A percentile compares a stretch with the other conserved stretches of the same genome.
phyloP scores from a whole-genome alignment of 2,888 invertebrate genomes.

The Drosophila kuntzei region DNA sequence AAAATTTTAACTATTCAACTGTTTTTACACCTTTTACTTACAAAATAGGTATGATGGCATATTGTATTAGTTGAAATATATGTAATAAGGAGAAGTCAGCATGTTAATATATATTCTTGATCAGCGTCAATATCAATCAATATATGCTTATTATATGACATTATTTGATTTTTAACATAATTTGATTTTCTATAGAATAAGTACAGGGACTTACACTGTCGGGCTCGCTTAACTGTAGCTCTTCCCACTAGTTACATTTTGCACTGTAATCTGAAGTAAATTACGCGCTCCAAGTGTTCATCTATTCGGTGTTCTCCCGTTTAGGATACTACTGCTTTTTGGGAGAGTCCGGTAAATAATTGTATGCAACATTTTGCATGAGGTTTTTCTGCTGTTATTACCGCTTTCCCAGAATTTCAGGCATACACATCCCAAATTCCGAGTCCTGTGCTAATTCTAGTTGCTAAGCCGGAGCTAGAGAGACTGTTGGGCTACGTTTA shows the following conservation, averaged over 20 bases:
- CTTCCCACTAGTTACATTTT: constrained; percentile 23
- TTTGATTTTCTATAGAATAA: neutral
- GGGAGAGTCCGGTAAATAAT: constrained; percentile 32
- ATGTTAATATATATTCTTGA: too few relatives aligned
- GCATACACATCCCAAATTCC: constrained; percentile 20
- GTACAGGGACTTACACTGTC: neutral
- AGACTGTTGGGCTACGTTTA: constrained; percentile 56
- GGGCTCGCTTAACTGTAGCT: neutral
- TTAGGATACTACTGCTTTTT: neutral
- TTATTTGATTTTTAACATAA: neutral
- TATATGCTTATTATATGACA: too few relatives aligned
- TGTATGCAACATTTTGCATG: constrained; percentile 24
- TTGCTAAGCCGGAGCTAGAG: constrained; percentile 28
- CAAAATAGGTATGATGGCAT: too few relatives aligned
- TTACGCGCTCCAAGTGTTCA: constrained; percentile 62
- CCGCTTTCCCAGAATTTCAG: constrained; percentile 47
- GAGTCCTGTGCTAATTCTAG: constrained; percentile 52
- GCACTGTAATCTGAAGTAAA: constrained; percentile 62
- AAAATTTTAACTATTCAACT: too few relatives aligned
- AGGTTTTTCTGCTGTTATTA: constrained; percentile 5
- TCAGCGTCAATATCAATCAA: too few relatives aligned
- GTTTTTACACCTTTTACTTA: too few relatives aligned
- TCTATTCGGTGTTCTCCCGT: neutral
- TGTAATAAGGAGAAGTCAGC: too few relatives aligned
- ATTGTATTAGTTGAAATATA: too few relatives aligned